Evolutionary conservation across 2,888 invertebrate genomes (phyloP).

Genomic region (Ptychoptera contaminata): DNA sequence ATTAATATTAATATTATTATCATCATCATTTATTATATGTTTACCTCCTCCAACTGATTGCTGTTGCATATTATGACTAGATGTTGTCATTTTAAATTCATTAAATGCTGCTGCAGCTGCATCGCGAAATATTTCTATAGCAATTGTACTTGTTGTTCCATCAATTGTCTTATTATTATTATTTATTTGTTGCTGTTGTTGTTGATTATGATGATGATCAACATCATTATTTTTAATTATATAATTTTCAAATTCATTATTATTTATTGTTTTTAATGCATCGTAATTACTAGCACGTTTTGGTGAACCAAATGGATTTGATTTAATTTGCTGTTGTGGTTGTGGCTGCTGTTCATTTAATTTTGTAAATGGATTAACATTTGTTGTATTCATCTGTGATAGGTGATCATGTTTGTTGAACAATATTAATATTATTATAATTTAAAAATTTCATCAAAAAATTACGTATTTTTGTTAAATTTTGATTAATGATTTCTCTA

Average conservation of each 20-base stretch:
- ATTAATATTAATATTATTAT: not conserved
- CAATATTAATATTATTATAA: not conserved
- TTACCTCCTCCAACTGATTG: not conserved
- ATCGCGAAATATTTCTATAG: slow-evolving; percentile 11
- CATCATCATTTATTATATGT: slow-evolving; percentile 3
- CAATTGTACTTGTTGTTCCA: slow-evolving; percentile 1
- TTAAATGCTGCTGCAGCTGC: slow-evolving; percentile 11
- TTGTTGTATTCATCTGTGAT: not conserved
- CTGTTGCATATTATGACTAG: not conserved
- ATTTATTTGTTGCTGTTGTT: not conserved
- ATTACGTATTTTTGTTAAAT: no score
- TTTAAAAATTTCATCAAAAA: not conserved
- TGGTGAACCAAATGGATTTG: slow-evolving; percentile 6
- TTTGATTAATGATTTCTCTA: no score
- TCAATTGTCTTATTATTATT: slow-evolving; percentile 1
- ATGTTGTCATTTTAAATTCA: slow-evolving; percentile 8
- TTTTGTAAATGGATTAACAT: slow-evolving; percentile 7
- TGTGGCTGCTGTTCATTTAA: slow-evolving; percentile 2
- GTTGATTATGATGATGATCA: no score
- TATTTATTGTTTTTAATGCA: slow-evolving; percentile 8
- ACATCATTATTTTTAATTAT: not conserved
- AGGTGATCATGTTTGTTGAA: not conserved
- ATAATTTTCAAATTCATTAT: not conserved
- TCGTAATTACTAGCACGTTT: slow-evolving; percentile 8
- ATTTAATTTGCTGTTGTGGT: not conserved